These are phyloP conservation scores for Pseudochaenichthys georgianus DNA, from an alignment of 2,797 vertebrate species.

Conservation along the genomic window DNA sequence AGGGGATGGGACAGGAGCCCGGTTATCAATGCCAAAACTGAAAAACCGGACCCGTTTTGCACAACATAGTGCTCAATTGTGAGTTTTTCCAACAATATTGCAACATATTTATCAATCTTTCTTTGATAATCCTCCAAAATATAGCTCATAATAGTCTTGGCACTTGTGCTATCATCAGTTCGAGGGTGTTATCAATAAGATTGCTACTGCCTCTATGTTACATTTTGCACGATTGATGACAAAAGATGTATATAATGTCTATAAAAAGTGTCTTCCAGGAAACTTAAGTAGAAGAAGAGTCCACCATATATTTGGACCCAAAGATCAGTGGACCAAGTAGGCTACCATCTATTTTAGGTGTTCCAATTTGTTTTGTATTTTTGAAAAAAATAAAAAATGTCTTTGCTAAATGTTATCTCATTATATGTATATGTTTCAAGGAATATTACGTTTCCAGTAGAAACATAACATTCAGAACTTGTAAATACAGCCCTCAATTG, in stretches of 20 bases:
- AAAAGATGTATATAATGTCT: constrained; percentile 20
- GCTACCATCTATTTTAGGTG: neutral
- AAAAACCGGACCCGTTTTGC: neutral
- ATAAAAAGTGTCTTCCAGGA: neutral
- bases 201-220: neutral
- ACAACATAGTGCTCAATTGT: neutral
- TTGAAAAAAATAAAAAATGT: neutral
- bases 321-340: neutral
- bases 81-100: neutral
- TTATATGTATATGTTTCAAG: neutral
- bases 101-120: neutral
- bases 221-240: constrained; percentile 21
- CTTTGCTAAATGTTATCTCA: neutral
- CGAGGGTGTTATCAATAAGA: neutral
- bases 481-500: neutral
- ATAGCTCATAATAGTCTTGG: neutral
- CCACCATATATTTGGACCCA: neutral
- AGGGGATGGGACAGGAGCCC: constrained; percentile 1
- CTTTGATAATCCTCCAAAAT: neutral
- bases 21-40: neutral
- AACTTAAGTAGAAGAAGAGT: neutral
- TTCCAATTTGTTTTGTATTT: neutral
- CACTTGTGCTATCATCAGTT: neutral
- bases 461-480: neutral
- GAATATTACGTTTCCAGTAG: neutral